A percentile compares a stretch with the other conserved stretches of the same genome.
Evolutionary conservation across 2,888 invertebrate species (phyloP).

Genomic region (Hyposoter dolosus): DNA sequence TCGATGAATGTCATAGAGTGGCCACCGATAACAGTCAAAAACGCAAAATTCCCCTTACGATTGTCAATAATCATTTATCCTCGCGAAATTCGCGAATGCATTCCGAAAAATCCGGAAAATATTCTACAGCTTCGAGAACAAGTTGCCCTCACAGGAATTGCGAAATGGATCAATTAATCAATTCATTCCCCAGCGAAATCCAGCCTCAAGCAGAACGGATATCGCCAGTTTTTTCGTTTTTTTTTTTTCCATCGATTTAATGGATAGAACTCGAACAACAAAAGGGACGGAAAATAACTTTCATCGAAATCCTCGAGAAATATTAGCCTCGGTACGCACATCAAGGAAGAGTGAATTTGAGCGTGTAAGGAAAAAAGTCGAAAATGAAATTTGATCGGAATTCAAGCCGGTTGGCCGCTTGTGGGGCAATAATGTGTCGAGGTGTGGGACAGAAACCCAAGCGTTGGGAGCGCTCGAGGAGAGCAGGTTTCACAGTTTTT

Average conservation of each 20-base stretch:
- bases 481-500: slow-evolving; percentile 63
- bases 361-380: background rate
- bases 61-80: slow-evolving; percentile 59
- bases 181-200: background rate
- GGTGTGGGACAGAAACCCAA: slow-evolving; percentile 43
- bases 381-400: slow-evolving; percentile 54
- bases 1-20: slow-evolving; percentile 50
- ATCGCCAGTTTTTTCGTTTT: background rate
- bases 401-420: slow-evolving; percentile 3
- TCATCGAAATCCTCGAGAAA: background rate
- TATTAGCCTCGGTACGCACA: slow-evolving; percentile 18
- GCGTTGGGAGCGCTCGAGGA: slow-evolving; percentile 15
- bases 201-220: background rate
- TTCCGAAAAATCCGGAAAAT: slow-evolving; percentile 1
- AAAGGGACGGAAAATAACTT: background rate
- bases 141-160: background rate
- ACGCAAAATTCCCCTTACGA: slow-evolving; percentile 18
- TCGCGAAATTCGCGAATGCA: background rate
- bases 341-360: background rate
- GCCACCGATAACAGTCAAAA: slow-evolving; percentile 11
- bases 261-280: background rate
- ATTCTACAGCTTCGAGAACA: background rate
- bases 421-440: slow-evolving; percentile 5
- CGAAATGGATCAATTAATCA: background rate
- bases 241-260: background rate